Evolutionary conservation across 2,797 vertebrate genomes (phyloP), one percentile per base, ranked within the genome.

Genomic region (Notolepis coatsorum): DNA sequence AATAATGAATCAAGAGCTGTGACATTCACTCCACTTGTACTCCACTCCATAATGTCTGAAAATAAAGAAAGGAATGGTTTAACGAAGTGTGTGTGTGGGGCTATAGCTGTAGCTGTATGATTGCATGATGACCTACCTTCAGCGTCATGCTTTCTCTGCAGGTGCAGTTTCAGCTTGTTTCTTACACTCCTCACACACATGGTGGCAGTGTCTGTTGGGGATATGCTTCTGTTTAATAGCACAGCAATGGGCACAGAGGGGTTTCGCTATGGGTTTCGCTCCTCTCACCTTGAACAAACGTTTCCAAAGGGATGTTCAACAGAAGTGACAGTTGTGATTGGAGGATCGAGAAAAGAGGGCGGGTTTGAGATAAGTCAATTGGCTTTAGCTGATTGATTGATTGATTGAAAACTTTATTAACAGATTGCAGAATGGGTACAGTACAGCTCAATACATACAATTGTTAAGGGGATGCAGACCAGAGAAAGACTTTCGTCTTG

Each of bases 141-240:
- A 86, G 37, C 18, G 64, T 65, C 84, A 61, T n/a, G 25, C 9
- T 57, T 76, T 54, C 5, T 76, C 72, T 68, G 61, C 43, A 43
- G 75, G 50, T 13, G 39, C 46, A 47, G 65, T 52, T 53, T 47
- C 37, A 66, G 47, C 13, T 28, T 68, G 60, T 59, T 82, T 89
- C 69, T 89, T 77, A 67, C 91, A 92, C 39, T 91, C 86, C 30
- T 90, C 83, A 87, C 89, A 93, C 54, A 85, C 82, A 57, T 91
- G 87, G 24, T 67, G 71, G 54, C 84, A 90, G 28, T 59, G 61
- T 80, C 91, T 91, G 67, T 41, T 13, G 47, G 70, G 39, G 35
- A 54, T 8, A 67, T 55, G 13, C 17, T 46, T 25, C 1, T 21
- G n/a, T 20, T 77, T 25, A 80, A 5, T 55, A 38, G 49, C 9